Evolutionary conservation across 2,888 invertebrate species (phyloP).

Genomic region (Colostygia pectinataria): DNA sequence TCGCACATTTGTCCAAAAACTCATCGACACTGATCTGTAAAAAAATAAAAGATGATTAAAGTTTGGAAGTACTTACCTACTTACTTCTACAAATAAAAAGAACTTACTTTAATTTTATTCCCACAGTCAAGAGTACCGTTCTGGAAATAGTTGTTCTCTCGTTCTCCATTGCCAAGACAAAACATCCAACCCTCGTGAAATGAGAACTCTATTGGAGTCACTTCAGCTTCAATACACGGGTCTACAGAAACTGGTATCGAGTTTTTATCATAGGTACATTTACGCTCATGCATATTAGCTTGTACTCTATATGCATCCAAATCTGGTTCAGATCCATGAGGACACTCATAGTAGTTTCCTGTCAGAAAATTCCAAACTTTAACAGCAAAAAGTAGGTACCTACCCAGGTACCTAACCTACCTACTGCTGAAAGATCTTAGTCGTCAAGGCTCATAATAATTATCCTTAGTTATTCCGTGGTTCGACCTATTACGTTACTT

Average conservation of each 20-base stretch:
- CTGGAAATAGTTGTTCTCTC: constrained; percentile 72
- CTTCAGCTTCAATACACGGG: constrained; percentile 76
- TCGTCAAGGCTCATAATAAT: too few species aligned
- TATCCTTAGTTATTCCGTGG: too few species aligned
- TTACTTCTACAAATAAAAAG: too few species aligned
- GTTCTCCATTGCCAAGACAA: constrained; percentile 73
- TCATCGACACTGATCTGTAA: constrained; percentile 58
- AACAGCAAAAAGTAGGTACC: too few species aligned
- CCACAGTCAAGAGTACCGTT: constrained; percentile 77
- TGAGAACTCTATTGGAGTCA: constrained; percentile 74
- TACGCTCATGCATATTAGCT: constrained; percentile 74
- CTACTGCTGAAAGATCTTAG: too few species aligned
- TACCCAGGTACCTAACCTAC: too few species aligned
- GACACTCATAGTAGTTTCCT: constrained; percentile 73
- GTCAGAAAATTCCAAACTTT: too few species aligned
- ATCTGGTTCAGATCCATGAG: constrained; percentile 70
- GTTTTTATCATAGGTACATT: constrained; percentile 63
- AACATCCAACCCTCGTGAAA: constrained; percentile 79
- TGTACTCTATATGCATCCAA: constrained; percentile 67
- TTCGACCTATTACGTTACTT: too few species aligned
- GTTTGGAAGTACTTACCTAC: too few species aligned
- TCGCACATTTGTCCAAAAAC: constrained; percentile 66
- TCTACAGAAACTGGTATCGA: constrained; percentile 62
- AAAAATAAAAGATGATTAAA: too few species aligned
- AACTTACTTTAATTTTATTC: constrained; percentile 66